These are phyloP conservation scores for Antitype chi DNA, from an alignment of 2,888 invertebrate species.

Conservation along the genomic window DNA sequence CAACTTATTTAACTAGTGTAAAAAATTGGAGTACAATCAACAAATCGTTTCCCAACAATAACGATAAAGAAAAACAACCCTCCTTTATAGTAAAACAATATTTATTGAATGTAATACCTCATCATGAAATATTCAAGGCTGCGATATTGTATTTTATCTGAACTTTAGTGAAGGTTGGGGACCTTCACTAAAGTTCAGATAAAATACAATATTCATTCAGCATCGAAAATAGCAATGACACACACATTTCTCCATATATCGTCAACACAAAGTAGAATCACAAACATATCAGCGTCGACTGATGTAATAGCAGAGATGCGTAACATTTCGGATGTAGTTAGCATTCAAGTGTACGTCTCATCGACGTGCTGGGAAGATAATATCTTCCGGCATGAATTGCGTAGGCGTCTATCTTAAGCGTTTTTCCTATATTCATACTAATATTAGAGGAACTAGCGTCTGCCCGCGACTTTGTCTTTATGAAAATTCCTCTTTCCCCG, in stretches of 20 bases:
- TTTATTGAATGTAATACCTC: slow-evolving; percentile 12
- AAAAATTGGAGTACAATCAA: background rate
- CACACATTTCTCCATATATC: slow-evolving; percentile 19
- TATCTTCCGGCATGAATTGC: slow-evolving; percentile 18
- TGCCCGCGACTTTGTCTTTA: too few relatives aligned
- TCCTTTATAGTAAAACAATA: slow-evolving; percentile 9
- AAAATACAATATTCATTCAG: slow-evolving; percentile 34
- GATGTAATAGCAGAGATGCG: background rate
- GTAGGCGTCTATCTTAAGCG: slow-evolving; percentile 13
- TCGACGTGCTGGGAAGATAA: background rate
- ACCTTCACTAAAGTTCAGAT: slow-evolving; percentile 35
- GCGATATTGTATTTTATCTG: too few relatives aligned
- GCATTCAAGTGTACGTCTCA: slow-evolving; percentile 13
- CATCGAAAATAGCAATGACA: slow-evolving; percentile 30
- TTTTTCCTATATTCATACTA: background rate
- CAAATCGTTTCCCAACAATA: background rate
- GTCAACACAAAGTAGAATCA: slow-evolving; percentile 24
- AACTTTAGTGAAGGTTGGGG: too few relatives aligned
- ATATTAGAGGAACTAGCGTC: background rate
- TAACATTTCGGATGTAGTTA: background rate
- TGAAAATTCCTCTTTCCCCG: too few relatives aligned
- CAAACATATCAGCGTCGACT: slow-evolving; percentile 12
- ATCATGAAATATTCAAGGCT: slow-evolving; percentile 34
- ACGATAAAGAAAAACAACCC: background rate
- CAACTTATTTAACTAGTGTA: background rate